These are phyloP conservation scores for Itoplectis maculator DNA, from an alignment of 2,888 invertebrate genomes.

Conservation along the genomic window DNA sequence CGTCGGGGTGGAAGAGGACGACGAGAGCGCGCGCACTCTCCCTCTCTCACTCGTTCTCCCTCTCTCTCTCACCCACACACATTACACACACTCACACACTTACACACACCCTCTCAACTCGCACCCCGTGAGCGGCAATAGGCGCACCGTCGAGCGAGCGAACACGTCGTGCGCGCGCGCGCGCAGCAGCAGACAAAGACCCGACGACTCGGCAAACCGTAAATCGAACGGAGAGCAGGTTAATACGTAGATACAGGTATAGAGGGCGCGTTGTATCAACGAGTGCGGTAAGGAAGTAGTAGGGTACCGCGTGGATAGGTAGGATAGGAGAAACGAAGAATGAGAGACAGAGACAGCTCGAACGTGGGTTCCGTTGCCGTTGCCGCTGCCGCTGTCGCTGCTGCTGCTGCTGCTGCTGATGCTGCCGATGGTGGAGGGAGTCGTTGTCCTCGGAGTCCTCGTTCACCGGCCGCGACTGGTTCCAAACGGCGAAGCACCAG, in stretches of 20 bases:
- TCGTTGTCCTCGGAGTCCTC: conserved; percentile 81
- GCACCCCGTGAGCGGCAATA: conserved; percentile 51
- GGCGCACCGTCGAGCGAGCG: conserved; percentile 35
- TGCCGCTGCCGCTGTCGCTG: conserved; percentile 55
- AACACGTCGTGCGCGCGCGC: too few species aligned
- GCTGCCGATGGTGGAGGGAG: conserved; percentile 73
- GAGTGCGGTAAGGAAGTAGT: conserved; percentile 44
- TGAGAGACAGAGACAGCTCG: conserved; percentile 58
- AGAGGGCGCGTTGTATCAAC: conserved; percentile 37
- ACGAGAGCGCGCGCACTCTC: conserved; percentile 9
- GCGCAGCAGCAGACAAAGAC: conserved; percentile 34
- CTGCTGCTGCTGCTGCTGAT: conserved; percentile 53
- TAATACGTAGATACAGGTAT: conserved; percentile 31
- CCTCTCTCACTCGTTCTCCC: conserved; percentile 38
- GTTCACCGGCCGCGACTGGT: conserved; percentile 75
- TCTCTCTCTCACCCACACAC: conserved; percentile 37
- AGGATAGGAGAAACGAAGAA: conserved; percentile 31
- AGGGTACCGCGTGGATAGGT: conserved; percentile 39
- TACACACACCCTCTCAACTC: too few species aligned
- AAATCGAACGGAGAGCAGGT: conserved; percentile 49
- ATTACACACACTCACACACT: too few species aligned
- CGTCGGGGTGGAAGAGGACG: conserved; percentile 35
- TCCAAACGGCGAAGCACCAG: conserved; percentile 70
- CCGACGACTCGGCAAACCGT: conserved; percentile 36
- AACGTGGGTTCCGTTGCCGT: conserved; percentile 41